Conservation (phyloP, 30 jellyfish, hydroid and myxozoan species). For the Pseudorhiza aurosa region DNA sequence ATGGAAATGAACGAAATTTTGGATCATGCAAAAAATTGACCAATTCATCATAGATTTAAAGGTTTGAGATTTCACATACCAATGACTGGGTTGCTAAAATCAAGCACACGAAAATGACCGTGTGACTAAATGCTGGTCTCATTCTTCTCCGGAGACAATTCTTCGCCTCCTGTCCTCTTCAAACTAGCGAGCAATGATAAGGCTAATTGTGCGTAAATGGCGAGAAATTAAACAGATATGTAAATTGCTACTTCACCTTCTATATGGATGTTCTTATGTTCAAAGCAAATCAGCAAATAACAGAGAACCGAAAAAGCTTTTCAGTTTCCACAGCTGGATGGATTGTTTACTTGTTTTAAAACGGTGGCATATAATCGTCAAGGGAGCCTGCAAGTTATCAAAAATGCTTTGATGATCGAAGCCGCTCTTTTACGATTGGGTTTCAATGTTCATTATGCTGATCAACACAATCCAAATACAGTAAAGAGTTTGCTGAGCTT, state of each 20-base stretch:
- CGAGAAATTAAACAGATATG: background rate
- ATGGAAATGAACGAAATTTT: no score
- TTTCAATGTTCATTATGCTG: no score
- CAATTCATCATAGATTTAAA: no score
- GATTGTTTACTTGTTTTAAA: background rate
- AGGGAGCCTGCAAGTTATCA: no score
- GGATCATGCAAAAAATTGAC: no score
- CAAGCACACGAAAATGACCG: background rate
- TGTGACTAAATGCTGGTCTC: background rate
- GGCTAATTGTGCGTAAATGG: background rate
- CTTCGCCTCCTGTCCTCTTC: background rate
- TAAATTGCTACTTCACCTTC: background rate
- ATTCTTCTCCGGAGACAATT: background rate
- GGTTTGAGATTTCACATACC: slow-evolving; percentile 4
- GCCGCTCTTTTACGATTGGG: no score
- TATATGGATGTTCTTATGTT: background rate
- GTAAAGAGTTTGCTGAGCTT: no score
- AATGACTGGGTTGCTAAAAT: background rate
- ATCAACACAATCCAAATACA: no score
- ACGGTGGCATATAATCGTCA: no score
- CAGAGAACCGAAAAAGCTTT: background rate
- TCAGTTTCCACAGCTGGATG: background rate
- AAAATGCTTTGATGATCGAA: no score
- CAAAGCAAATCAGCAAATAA: background rate
- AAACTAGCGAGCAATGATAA: background rate